These are phyloP conservation scores for Peribatodes rhomboidaria DNA, from an alignment of 2,888 invertebrate genomes.

Conservation along the genomic window DNA sequence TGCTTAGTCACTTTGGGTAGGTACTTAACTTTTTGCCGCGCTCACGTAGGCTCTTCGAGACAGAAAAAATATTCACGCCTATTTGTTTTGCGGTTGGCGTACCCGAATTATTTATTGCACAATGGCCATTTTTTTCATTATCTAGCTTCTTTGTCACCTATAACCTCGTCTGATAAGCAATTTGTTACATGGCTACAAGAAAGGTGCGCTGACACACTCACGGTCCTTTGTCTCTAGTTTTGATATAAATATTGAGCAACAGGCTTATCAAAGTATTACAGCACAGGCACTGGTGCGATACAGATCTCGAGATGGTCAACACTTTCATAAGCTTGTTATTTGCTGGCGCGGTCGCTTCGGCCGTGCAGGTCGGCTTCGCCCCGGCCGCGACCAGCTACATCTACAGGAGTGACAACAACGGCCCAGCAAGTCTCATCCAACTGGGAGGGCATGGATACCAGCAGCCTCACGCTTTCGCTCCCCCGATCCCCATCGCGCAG, in stretches of 20 bases:
- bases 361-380: constrained; percentile 74
- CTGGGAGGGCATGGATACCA: constrained; percentile 71
- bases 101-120: constrained; percentile 65
- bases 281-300: constrained; percentile 65
- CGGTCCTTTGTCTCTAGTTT: constrained; percentile 74
- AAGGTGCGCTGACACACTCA: constrained; percentile 71
- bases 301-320: constrained; percentile 76
- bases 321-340: constrained; percentile 64
- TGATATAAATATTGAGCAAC: constrained; percentile 84
- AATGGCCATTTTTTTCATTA: constrained; percentile 71
- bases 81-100: constrained; percentile 64
- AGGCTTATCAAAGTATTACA: constrained; percentile 77
- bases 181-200: constrained; percentile 81
- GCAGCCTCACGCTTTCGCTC: constrained; percentile 65
- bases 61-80: constrained; percentile 68
- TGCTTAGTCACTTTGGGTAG: neutral
- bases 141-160: constrained; percentile 75
- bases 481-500: constrained; percentile 63
- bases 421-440: constrained; percentile 79
- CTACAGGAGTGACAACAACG: constrained; percentile 81
- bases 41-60: constrained; percentile 54
- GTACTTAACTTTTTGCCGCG: constrained; percentile 33
- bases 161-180: constrained; percentile 82
- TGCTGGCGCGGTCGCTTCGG: constrained; percentile 60
- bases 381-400: constrained; percentile 86